Conservation (phyloP, 2,797 vertebrate species). For the Erethizon dorsatum region DNA sequence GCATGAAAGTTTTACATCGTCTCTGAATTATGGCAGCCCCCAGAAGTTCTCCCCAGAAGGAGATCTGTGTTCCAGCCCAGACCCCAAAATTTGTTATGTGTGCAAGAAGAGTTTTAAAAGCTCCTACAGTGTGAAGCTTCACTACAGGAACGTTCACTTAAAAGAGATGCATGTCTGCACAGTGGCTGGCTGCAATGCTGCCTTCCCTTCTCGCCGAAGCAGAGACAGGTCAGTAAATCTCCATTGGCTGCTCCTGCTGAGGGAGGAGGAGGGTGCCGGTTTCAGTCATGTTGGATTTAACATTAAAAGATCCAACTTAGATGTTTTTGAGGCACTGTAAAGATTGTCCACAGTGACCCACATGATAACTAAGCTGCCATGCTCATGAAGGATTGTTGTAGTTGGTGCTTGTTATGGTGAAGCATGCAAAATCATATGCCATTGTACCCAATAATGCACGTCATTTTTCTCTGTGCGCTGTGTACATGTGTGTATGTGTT, state of each 20-base stretch:
- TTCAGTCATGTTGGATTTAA: constrained; percentile 83
- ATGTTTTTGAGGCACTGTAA: constrained; percentile 83
- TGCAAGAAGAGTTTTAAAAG: constrained; percentile 99
- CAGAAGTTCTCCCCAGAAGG: constrained; percentile 98
- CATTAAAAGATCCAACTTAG: constrained; percentile 83
- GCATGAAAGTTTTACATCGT: constrained; percentile 97
- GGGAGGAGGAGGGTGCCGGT: constrained; percentile 80
- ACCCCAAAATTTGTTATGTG: constrained; percentile 99
- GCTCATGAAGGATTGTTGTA: constrained; percentile 82
- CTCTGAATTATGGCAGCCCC: constrained; percentile 97
- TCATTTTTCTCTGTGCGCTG: constrained; percentile 82
- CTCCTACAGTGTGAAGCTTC: constrained; percentile 99
- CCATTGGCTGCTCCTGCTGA: constrained; percentile 88
- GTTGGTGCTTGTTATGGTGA: constrained; percentile 84
- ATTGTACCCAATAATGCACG: constrained; percentile 85
- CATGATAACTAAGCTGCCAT: constrained; percentile 84
- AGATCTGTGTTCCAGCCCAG: constrained; percentile 97
- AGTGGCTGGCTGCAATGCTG: constrained; percentile 98
- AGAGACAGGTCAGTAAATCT: constrained; percentile 99
- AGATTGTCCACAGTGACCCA: constrained; percentile 78
- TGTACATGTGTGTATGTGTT: constrained; percentile 69
- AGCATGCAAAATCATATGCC: constrained; percentile 81
- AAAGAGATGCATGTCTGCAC: constrained; percentile 99
- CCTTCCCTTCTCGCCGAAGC: constrained; percentile 98
- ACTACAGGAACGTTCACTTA: constrained; percentile 99